Evolutionary conservation across 2,797 vertebrate genomes (phyloP).

Genomic region (Chelonia mydas): DNA sequence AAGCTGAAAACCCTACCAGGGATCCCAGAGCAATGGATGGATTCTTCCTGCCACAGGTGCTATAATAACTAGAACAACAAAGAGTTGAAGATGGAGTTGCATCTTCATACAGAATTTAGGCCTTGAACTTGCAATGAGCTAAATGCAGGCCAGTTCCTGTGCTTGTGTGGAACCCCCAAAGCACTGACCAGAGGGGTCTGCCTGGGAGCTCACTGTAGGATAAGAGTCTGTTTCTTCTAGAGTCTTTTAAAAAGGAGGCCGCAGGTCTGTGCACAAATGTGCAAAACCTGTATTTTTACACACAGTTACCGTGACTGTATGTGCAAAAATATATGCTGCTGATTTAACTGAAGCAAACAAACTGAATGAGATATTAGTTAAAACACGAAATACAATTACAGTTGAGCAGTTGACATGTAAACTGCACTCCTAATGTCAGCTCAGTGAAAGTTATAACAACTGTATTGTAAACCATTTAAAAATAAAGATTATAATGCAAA

Average conservation of each 20-base stretch:
- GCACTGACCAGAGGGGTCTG: neutral
- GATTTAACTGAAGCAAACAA: neutral
- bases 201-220: neutral
- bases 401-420: neutral
- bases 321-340: neutral
- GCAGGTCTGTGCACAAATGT: neutral
- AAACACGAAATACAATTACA: neutral
- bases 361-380: neutral
- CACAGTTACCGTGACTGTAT: neutral
- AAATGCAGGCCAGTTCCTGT: neutral
- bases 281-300: neutral
- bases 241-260: neutral
- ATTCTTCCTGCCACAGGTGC: neutral
- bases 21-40: neutral
- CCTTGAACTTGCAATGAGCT: neutral
- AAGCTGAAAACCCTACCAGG: neutral
- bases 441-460: neutral
- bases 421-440: neutral
- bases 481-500: constrained; percentile 6
- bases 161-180: neutral
- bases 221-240: neutral
- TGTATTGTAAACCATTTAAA: neutral
- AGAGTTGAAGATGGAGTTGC: neutral
- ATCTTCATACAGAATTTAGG: neutral
- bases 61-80: neutral